Percentiles rank a stretch among this genome's conserved stretches.
Conservation (phyloP, 1,140 invertebrate genomes). For the Steinernema feltiae region DNA sequence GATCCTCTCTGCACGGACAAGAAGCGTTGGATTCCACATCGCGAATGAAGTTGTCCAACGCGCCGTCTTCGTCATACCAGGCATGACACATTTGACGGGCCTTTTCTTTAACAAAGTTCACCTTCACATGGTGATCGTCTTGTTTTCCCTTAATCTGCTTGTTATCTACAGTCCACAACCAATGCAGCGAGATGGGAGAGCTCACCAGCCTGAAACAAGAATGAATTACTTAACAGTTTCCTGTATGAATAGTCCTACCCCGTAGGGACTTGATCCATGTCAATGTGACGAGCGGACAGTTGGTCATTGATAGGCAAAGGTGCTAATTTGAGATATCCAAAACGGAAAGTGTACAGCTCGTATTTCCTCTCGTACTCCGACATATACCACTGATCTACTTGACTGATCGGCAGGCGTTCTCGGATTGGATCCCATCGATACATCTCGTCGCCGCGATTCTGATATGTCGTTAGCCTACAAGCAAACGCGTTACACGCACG, state of each 20-base stretch:
- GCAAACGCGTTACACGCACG: not conserved
- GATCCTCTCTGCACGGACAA: constrained; percentile 53
- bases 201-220: constrained; percentile 43
- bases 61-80: constrained; percentile 56
- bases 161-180: constrained; percentile 52
- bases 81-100: constrained; percentile 55
- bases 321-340: constrained; percentile 53
- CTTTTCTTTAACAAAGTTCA: constrained; percentile 44
- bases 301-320: constrained; percentile 27
- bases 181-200: constrained; percentile 53
- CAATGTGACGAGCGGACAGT: not conserved
- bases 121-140: constrained; percentile 40
- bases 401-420: constrained; percentile 47
- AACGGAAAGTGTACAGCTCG: constrained; percentile 50
- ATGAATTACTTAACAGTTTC: constrained; percentile 1
- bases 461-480: constrained; percentile 20
- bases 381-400: constrained; percentile 52
- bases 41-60: constrained; percentile 48
- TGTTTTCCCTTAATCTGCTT: constrained; percentile 37
- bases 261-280: not conserved
- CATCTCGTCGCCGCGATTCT: constrained; percentile 43
- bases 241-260: not conserved
- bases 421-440: constrained; percentile 50
- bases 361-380: constrained; percentile 53
- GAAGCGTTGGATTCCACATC: constrained; percentile 55